These are phyloP conservation scores for Hippocampus guttulatus DNA, from an alignment of 2,113 vertebrate species.

Conservation along the genomic window DNA sequence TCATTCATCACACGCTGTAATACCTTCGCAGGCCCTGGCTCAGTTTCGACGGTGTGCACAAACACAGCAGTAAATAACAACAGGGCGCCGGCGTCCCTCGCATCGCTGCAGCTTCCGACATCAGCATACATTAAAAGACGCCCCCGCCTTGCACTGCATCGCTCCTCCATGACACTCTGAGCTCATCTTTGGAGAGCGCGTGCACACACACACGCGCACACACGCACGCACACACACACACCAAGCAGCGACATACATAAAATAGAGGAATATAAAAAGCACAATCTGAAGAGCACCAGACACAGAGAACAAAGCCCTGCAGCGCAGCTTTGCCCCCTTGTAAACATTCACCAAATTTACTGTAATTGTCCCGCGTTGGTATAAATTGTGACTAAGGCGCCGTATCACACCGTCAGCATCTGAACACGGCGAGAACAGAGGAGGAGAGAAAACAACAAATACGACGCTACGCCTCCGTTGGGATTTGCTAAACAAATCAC, in stretches of 20 bases:
- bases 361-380: constrained; percentile 74
- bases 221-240: constrained; percentile 43
- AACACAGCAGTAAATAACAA: constrained; percentile 99
- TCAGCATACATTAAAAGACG: constrained; percentile 92
- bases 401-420: constrained; percentile 64
- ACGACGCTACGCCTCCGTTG: constrained; percentile 59
- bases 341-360: constrained; percentile 76
- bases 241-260: constrained; percentile 36
- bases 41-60: constrained; percentile 86
- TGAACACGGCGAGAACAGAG: constrained; percentile 52
- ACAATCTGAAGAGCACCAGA: constrained; percentile 59
- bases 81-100: constrained; percentile 80
- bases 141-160: constrained; percentile 74
- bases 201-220: constrained; percentile 29
- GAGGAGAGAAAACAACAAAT: constrained; percentile 63
- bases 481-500: constrained; percentile 68
- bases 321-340: constrained; percentile 71
- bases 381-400: constrained; percentile 72
- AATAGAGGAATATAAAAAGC: constrained; percentile 55
- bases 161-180: constrained; percentile 68
- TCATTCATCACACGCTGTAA: constrained; percentile 98
- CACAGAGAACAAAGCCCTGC: constrained; percentile 71
- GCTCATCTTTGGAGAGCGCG: constrained; percentile 52
- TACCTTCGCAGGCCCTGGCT: constrained; percentile 89
- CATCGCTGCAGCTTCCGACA: constrained; percentile 80